phyloP scores from a whole-genome alignment of 2,888 invertebrate genomes.

The Diadegma fenestrale region DNA sequence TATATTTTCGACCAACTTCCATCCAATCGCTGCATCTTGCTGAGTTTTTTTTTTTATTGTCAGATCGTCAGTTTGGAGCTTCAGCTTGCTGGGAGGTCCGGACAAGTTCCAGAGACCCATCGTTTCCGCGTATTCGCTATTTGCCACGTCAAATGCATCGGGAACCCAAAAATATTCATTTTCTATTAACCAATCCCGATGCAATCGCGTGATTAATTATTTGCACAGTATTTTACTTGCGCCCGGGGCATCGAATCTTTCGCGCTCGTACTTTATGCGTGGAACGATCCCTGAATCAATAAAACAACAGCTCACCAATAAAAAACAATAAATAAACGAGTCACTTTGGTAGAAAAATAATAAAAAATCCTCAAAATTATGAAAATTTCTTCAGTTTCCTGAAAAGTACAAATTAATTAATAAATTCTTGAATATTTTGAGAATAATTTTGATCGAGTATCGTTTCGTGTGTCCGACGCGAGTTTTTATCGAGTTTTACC shows the following conservation, averaged over 20 bases:
- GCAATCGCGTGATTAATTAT: constrained; percentile 8
- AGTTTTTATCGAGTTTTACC: too few species aligned
- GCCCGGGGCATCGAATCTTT: background rate
- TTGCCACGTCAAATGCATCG: background rate
- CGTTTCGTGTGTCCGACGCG: background rate
- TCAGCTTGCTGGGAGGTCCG: background rate
- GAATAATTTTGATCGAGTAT: background rate
- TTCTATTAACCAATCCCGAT: constrained; percentile 24
- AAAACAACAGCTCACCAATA: background rate
- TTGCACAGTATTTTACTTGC: constrained; percentile 33
- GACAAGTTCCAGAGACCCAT: constrained; percentile 17
- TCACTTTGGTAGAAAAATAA: background rate
- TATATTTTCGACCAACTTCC: constrained; percentile 8
- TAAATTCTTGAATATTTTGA: background rate
- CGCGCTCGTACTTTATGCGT: constrained; percentile 20
- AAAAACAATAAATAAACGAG: background rate
- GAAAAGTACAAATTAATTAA: background rate
- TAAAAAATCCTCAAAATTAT: background rate
- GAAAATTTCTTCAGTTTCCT: background rate
- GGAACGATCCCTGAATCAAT: background rate
- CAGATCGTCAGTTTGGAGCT: background rate
- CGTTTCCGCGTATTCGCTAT: background rate
- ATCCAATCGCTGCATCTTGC: background rate
- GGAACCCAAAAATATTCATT: constrained; percentile 3
- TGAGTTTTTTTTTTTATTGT: background rate